Conservation (phyloP, 1,140 invertebrate species). For the Drosophila sp. region DNA sequence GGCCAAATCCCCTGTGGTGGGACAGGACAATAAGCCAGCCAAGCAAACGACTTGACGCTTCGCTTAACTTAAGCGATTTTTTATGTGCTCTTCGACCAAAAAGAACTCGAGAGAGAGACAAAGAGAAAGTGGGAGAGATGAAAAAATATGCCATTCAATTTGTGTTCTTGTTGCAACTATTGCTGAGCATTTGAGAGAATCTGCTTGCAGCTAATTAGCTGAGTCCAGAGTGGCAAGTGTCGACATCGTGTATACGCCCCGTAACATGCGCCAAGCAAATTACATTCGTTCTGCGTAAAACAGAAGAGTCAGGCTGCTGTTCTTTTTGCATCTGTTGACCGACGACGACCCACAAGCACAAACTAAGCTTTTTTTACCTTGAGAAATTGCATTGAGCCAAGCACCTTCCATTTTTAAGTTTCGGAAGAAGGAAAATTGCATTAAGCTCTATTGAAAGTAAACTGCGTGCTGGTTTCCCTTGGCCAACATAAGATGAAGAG, state of each 20-base stretch:
- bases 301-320: not conserved
- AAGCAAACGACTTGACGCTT: constrained; percentile 79
- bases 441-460: constrained; percentile 74
- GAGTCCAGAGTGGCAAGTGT: constrained; percentile 68
- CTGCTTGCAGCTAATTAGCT: constrained; percentile 77
- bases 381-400: constrained; percentile 54
- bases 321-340: constrained; percentile 14
- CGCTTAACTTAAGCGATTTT: constrained; percentile 82
- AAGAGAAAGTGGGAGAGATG: not conserved
- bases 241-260: constrained; percentile 76
- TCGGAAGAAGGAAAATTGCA: constrained; percentile 55
- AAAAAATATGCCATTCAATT: constrained; percentile 60
- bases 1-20: constrained; percentile 78
- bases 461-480: constrained; percentile 21
- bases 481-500: not conserved
- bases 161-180: constrained; percentile 19
- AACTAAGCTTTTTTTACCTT: constrained; percentile 60
- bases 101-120: constrained; percentile 16
- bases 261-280: constrained; percentile 69
- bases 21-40: constrained; percentile 49
- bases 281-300: constrained; percentile 44
- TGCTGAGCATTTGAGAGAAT: constrained; percentile 49
- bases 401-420: constrained; percentile 8
- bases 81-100: constrained; percentile 64
- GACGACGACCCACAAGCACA: constrained; percentile 17